phyloP scores from a whole-genome alignment of 2,113 vertebrate genomes.

The Asarcornis scutulata region DNA sequence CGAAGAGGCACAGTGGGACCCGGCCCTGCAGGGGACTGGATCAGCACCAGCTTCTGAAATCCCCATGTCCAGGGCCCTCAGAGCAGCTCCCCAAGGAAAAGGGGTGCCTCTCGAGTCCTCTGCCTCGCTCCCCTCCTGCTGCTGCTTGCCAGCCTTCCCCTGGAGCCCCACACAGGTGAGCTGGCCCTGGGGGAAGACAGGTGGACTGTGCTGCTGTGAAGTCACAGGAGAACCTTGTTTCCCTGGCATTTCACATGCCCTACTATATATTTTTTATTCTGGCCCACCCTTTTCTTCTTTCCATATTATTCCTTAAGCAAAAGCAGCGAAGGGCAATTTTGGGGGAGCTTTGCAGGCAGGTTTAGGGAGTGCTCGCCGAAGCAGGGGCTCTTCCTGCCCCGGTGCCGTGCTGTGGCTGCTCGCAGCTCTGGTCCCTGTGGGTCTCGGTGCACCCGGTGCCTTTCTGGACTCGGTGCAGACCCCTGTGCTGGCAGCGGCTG shows the following conservation, averaged over 20 bases:
- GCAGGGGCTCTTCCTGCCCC: neutral
- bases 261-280: neutral
- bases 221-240: neutral
- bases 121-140: neutral
- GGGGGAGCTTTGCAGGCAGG: rapidly evolving
- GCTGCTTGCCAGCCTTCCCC: neutral
- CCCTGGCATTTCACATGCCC: neutral
- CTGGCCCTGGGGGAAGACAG: neutral
- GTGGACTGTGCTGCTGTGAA: neutral
- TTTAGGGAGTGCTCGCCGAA: neutral
- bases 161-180: rapidly evolving
- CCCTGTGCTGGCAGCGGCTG: neutral
- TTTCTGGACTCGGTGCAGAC: conserved; percentile 20
- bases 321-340: neutral
- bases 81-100: neutral
- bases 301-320: neutral
- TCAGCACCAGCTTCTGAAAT: neutral
- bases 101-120: neutral
- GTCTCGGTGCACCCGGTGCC: neutral
- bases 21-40: too few relatives aligned
- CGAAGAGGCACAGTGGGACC: neutral
- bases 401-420: neutral
- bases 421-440: neutral
- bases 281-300: neutral
- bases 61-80: rapidly evolving